phyloP scores from a whole-genome alignment of 2,888 invertebrate genomes.

The Tolmerus cingulatus region DNA sequence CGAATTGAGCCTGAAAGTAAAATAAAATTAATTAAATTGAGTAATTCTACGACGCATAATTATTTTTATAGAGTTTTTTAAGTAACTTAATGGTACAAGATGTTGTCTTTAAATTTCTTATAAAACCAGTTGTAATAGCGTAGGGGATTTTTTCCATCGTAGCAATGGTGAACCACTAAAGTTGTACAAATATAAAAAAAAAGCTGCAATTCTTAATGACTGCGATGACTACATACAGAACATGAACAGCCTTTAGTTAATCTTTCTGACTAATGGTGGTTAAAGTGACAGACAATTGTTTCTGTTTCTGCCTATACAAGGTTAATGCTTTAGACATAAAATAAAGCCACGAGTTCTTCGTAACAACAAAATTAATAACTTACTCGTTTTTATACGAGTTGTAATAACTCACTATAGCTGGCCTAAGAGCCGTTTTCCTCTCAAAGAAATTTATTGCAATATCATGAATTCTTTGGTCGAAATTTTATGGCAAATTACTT shows the following conservation, averaged over 20 bases:
- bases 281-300: neutral
- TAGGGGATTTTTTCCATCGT: neutral
- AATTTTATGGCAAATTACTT: neutral
- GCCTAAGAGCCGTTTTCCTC: neutral
- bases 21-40: neutral
- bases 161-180: neutral
- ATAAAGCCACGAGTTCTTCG: neutral
- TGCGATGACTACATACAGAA: neutral
- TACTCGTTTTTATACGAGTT: neutral
- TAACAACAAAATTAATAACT: neutral
- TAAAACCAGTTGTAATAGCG: neutral
- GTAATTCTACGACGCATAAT: neutral
- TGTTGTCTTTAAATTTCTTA: neutral
- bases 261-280: neutral
- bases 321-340: neutral
- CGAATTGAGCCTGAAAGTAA: constrained; percentile 62
- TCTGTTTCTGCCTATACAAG: neutral
- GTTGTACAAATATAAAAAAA: neutral
- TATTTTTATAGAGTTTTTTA: neutral
- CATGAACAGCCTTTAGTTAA: neutral
- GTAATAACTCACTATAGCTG: neutral
- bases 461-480: neutral
- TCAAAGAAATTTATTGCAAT: neutral
- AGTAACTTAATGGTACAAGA: neutral
- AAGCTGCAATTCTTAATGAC: neutral